phyloP scores from a whole-genome alignment of 2,113 vertebrate genomes.

The Nothocercus julius region DNA sequence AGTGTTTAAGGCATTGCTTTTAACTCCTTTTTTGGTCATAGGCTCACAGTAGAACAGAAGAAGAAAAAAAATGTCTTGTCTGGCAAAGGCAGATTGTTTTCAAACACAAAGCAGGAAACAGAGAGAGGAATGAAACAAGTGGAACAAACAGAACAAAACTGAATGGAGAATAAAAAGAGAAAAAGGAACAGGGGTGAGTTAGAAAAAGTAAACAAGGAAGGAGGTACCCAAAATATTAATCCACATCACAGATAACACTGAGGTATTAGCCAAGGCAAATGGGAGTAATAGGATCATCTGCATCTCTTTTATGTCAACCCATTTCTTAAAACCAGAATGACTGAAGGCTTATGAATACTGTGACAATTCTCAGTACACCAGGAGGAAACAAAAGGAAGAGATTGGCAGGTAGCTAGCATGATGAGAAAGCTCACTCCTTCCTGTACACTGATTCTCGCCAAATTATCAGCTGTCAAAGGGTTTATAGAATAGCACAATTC shows the following conservation, averaged over 20 bases:
- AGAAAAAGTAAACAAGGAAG: not conserved
- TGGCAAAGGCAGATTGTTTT: constrained; percentile 30
- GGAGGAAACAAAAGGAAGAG: accelerated
- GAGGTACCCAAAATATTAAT: not conserved
- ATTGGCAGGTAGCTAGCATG: not conserved
- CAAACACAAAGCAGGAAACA: constrained; percentile 20
- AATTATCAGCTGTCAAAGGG: not conserved
- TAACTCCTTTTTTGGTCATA: constrained; percentile 2
- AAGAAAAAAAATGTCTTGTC: constrained; percentile 23
- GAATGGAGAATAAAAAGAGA: not conserved
- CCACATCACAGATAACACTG: not conserved
- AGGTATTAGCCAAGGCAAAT: not conserved
- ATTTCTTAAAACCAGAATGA: not conserved
- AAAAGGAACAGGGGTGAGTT: not conserved
- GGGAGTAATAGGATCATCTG: not conserved
- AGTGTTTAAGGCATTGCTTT: constrained; percentile 8
- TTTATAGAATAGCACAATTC: not conserved
- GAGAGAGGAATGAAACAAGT: not conserved
- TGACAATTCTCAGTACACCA: not conserved
- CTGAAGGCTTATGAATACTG: not conserved
- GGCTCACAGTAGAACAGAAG: not conserved
- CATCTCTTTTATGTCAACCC: not conserved
- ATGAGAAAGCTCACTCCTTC: not conserved
- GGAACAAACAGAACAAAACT: not conserved
- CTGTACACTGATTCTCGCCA: not conserved